Base-by-base conservation (phyloP, 2,888 invertebrate species). In the Hymenopus coronatus region DNA sequence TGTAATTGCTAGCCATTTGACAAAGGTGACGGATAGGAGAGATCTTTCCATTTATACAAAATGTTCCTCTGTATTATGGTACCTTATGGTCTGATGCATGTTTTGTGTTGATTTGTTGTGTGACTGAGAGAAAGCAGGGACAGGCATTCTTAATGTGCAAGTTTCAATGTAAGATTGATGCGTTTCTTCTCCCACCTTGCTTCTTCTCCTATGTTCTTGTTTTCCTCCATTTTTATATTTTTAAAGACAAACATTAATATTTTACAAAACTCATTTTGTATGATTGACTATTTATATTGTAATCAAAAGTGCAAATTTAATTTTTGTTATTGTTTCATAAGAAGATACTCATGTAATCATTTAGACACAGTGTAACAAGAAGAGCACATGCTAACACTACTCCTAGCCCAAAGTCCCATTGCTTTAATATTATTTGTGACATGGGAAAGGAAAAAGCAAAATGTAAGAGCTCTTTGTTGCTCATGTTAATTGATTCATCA, bases 211-310 rank as follows among this genome's bases (percentile, higher is more conserved):
- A 54, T 82, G 40, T 85, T 85, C 46, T 82, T 87, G 33, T 87
- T 82, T 87, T 87, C 82, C 33, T 82, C 81, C 87, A 87, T 87
- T 87, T 87, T 87, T 87, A 87, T 87, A 87, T 87, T 33, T 87
- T 82, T 40, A 33, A 33, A 87, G 30, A 70, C 12, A 33, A 30
- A 87, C 28, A 30, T 82, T 33, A 28, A 87, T 87, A 30, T 28
- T 87, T 87, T 82, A 87, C 82, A 33, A 40, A 82, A 82, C 82
- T 40, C n/a, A 30, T 28, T 25, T 87, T 33, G 82, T 82, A 28
- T 87, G 14, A 25, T 30, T 87, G 28, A 15, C 28, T 87, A 33
- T 87, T 85, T 28, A 46, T 85, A 12, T 85, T 85, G 14, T 27
- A 46, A 54, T 85, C 54, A 81, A 81, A n/a, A 87, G 27, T 82